Percentiles rank a stretch among this genome's conserved stretches.
phyloP scores from a whole-genome alignment of 2,797 vertebrate genomes.

The Gambelia wislizenii region DNA sequence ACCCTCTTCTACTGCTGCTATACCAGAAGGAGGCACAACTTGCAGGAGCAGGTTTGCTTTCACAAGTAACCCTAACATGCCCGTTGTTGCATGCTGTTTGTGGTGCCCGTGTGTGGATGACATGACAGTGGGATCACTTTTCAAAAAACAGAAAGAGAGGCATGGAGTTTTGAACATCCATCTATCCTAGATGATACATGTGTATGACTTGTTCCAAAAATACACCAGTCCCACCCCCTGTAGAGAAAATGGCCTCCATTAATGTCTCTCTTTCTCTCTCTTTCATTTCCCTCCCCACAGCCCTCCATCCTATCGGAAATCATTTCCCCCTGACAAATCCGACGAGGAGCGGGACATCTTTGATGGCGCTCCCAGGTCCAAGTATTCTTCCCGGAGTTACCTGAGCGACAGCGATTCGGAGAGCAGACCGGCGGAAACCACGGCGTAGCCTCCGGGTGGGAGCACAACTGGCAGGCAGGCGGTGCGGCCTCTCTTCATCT shows the following conservation, averaged over 20 bases:
- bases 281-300: conserved; percentile 73
- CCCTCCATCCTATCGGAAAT: conserved; percentile 84
- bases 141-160: not conserved
- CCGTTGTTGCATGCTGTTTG: conserved; percentile 16
- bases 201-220: not conserved
- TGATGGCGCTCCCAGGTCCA: conserved; percentile 76
- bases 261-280: not conserved
- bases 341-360: conserved; percentile 89
- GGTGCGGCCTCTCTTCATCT: not conserved
- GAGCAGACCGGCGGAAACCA: conserved; percentile 79
- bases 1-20: too few relatives aligned
- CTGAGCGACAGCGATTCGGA: conserved; percentile 85
- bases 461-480: not conserved
- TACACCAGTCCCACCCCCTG: not conserved
- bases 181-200: too few relatives aligned
- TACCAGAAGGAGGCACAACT: too few relatives aligned
- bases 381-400: conserved; percentile 78
- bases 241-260: not conserved
- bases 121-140: not conserved
- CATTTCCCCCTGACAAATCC: conserved; percentile 82
- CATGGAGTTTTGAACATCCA: too few relatives aligned
- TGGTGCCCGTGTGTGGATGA: not conserved
- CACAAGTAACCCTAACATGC: not conserved
- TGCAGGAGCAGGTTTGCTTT: not conserved
- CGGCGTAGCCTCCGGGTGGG: conserved; percentile 74